A percentile compares a stretch with the other conserved stretches of the same genome.
Evolutionary conservation across 2,888 invertebrate genomes (phyloP).

Genomic region (Oxyteleia sp.): DNA sequence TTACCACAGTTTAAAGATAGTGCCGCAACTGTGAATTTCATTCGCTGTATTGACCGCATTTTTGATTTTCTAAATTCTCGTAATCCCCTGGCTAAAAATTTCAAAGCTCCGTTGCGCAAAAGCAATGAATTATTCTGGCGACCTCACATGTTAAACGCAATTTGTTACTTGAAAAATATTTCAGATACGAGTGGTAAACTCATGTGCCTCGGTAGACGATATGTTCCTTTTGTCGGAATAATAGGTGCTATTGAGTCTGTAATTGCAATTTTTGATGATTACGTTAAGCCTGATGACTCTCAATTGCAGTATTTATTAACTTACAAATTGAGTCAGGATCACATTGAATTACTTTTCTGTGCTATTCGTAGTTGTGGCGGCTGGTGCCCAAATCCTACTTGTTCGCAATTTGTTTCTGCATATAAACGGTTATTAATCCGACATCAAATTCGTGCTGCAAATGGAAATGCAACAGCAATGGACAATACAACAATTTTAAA

Average conservation of each 20-base stretch:
- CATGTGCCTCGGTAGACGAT: constrained; percentile 14
- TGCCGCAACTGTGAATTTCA: constrained; percentile 41
- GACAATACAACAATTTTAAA: constrained; percentile 28
- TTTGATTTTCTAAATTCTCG: constrained; percentile 51
- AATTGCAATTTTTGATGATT: constrained; percentile 23
- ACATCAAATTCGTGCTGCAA: constrained; percentile 34
- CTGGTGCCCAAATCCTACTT: constrained; percentile 44
- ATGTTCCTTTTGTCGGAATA: constrained; percentile 33
- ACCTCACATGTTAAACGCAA: background rate
- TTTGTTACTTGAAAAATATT: constrained; percentile 29
- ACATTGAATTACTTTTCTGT: constrained; percentile 50
- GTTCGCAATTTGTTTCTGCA: constrained; percentile 32
- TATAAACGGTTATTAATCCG: constrained; percentile 31
- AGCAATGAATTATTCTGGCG: constrained; percentile 43
- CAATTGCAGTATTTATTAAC: constrained; percentile 53
- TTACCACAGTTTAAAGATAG: constrained; percentile 26
- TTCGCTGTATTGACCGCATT: constrained; percentile 28
- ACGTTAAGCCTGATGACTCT: constrained; percentile 33
- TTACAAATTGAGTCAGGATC: constrained; percentile 68
- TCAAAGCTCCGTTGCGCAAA: constrained; percentile 17
- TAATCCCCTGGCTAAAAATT: constrained; percentile 23
- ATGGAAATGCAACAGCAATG: constrained; percentile 43
- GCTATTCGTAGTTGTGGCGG: constrained; percentile 38
- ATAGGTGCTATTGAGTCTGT: constrained; percentile 27
- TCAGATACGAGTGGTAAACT: background rate